Conservation (phyloP, 2,888 invertebrate genomes). For the Cyclophora punctaria region DNA sequence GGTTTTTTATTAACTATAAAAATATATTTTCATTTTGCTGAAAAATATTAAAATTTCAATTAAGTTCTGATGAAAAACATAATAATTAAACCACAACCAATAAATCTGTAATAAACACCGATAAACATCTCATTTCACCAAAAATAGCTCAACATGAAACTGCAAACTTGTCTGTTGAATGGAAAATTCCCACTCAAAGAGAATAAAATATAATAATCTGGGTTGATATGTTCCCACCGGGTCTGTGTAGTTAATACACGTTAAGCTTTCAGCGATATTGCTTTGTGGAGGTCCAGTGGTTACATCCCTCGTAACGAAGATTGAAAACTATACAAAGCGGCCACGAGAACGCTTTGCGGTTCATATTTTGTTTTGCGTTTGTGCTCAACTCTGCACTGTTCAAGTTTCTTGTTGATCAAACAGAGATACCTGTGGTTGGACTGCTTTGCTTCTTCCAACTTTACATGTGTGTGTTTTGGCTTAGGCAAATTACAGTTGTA, state of each 20-base stretch:
- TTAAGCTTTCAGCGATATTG: slow-evolving; percentile 64
- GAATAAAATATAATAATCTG: slow-evolving; percentile 14
- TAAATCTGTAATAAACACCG: not conserved
- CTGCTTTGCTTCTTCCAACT: slow-evolving; percentile 1
- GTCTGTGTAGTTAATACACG: slow-evolving; percentile 45
- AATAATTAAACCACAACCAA: no score
- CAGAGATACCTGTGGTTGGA: slow-evolving; percentile 27
- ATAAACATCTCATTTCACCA: no score
- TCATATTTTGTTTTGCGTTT: slow-evolving; percentile 48
- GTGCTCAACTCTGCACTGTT: slow-evolving; percentile 29
- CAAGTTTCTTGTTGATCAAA: slow-evolving; percentile 33
- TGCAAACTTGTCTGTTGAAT: not conserved
- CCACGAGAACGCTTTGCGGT: slow-evolving; percentile 66
- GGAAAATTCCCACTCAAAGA: slow-evolving; percentile 4
- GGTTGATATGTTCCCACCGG: slow-evolving; percentile 13
- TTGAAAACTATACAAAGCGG: slow-evolving; percentile 64
- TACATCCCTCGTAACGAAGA: slow-evolving; percentile 61
- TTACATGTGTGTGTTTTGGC: no score
- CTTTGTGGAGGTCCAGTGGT: slow-evolving; percentile 56
- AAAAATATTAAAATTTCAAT: no score
- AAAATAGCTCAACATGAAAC: no score
- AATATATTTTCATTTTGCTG: no score
- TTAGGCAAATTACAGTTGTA: no score
- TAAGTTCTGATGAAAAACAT: no score
- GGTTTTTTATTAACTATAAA: no score